Evolutionary conservation across 2,888 invertebrate species (phyloP).

Genomic region (Leptinotarsa tumamoca): DNA sequence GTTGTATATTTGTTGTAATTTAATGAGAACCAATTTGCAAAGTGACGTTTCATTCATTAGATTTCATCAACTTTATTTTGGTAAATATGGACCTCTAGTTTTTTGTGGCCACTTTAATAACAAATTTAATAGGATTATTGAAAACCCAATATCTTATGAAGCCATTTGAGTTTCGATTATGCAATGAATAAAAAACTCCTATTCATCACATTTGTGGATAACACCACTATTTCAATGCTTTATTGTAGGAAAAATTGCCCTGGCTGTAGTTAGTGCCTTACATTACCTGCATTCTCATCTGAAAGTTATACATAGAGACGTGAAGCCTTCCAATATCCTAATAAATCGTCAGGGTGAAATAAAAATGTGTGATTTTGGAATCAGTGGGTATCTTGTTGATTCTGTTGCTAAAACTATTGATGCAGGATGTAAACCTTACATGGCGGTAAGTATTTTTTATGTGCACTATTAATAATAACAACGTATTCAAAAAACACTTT

Average conservation of each 20-base stretch:
- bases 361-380: slow-evolving; percentile 99
- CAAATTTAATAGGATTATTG: too few relatives aligned
- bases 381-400: slow-evolving; percentile 96
- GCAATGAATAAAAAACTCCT: not conserved
- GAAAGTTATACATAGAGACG: slow-evolving; percentile 94
- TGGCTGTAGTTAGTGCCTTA: slow-evolving; percentile 92
- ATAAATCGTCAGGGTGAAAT: slow-evolving; percentile 93
- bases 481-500: too few relatives aligned
- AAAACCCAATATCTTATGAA: too few relatives aligned
- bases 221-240: slow-evolving; percentile 13
- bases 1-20: too few relatives aligned
- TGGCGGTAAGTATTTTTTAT: slow-evolving; percentile 79
- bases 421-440: slow-evolving; percentile 98
- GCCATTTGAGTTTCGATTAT: not conserved
- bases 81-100: too few relatives aligned
- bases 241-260: slow-evolving; percentile 69
- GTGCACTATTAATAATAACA: too few relatives aligned
- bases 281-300: slow-evolving; percentile 92
- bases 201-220: not conserved
- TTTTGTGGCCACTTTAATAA: too few relatives aligned
- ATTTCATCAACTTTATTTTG: too few relatives aligned
- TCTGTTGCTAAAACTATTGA: slow-evolving; percentile 97
- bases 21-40: too few relatives aligned
- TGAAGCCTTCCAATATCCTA: slow-evolving; percentile 97
- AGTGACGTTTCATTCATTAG: too few relatives aligned